Base-by-base conservation (phyloP, 2,113 vertebrate species). In the Lagopus leucura region DNA sequence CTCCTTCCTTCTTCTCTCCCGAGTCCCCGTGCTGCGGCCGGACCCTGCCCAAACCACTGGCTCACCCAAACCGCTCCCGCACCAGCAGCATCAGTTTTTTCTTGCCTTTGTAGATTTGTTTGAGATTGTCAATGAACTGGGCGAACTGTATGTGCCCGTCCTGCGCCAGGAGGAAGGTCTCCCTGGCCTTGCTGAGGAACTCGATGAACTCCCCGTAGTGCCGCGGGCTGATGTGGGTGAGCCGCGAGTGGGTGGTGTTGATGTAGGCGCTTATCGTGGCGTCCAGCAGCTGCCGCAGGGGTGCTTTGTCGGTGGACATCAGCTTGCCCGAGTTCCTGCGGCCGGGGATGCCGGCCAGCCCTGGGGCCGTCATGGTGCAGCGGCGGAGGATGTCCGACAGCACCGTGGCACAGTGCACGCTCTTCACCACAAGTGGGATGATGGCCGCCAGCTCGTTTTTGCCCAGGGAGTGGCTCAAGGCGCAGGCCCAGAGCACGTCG, bases 51-150 rank as follows among this genome's bases (percentile, higher is more conserved):
- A 54, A 54, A 30, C 52, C 27, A 28, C 15, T 10, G 92, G 86
- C 95, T 99, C 98, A 99, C 95, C 99, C 99, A 76, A 99, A 99
- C 87, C 99, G 98, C 92, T 99, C 99, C 77, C 99, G 97, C 82
- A 99, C 99, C 97, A 99, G 96, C 98, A 99, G 98, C 99, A 99
- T 99, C 92, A 99, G 98, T 97, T 99, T 99, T 98, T 99, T 99
- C 98, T 99, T 99, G 98, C 99, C 99, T 98, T 99, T 99, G 97
- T 99, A 99, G 97, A 99, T 99, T 98, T 99, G 99, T 97, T 99
- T 99, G 94, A 99, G 99, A 98, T 99, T 99, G 98, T 99, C 99
- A 96, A 99, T 99, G 97, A 99, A 99, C 96, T 99, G 99, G 96
- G 98, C 98, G 0, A 99, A 99, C 97, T 99, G 99, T 94, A 99